A percentile compares a stretch with the other conserved stretches of the same genome.
These are phyloP conservation scores for Achatina immaculata DNA, from an alignment of 1,140 invertebrate genomes.

Conservation along the genomic window DNA sequence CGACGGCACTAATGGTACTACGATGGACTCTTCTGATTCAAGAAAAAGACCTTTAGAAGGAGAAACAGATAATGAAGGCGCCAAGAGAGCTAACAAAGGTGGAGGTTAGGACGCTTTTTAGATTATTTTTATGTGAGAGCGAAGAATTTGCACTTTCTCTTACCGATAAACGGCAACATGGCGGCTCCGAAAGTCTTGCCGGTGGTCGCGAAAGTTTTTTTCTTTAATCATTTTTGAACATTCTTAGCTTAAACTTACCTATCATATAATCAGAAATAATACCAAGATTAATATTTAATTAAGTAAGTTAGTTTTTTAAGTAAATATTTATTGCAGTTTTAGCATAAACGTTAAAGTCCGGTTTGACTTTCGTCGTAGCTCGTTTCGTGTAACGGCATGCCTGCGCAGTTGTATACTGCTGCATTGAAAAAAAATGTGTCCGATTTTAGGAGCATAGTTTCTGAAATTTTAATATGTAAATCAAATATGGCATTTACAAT, in stretches of 20 bases:
- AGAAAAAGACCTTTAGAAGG: conserved; percentile 88
- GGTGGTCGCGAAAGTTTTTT: conserved; percentile 11
- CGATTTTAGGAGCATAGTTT: too few relatives aligned
- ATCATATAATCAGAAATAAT: too few relatives aligned
- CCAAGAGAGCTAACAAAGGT: conserved; percentile 89
- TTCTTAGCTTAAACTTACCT: background rate
- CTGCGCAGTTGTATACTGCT: conserved; percentile 9
- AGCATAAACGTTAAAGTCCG: background rate
- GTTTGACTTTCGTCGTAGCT: background rate
- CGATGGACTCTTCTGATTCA: conserved; percentile 71
- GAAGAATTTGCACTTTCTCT: conserved; percentile 39
- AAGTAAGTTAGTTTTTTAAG: too few relatives aligned
- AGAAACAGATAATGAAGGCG: conserved; percentile 86
- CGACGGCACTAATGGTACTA: conserved; percentile 68
- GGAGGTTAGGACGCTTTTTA: conserved; percentile 77
- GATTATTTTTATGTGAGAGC: conserved; percentile 45
- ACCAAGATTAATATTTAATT: conserved; percentile 3
- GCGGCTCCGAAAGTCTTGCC: conserved; percentile 53
- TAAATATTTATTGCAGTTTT: background rate
- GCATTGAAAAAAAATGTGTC: too few relatives aligned
- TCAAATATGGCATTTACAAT: too few relatives aligned
- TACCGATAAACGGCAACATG: conserved; percentile 58
- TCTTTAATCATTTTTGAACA: background rate
- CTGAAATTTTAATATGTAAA: too few relatives aligned
- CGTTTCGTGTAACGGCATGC: conserved; percentile 39